Percentiles rank a stretch among this genome's conserved stretches.
phyloP scores from a whole-genome alignment of 2,888 invertebrate genomes.

The Cryptophagus acutangulus region DNA sequence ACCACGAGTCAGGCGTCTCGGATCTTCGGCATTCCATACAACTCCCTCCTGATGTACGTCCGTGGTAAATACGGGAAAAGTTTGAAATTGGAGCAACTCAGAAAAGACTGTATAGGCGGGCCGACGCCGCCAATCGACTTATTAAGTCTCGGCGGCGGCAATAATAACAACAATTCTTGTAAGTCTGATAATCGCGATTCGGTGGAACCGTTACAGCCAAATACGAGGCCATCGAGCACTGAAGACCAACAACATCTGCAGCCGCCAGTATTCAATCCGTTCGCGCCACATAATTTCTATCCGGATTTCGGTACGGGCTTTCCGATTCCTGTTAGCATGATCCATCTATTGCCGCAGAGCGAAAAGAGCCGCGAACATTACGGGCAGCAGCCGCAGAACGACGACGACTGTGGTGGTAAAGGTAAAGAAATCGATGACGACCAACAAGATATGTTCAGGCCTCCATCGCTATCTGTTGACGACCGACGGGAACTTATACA shows the following conservation, averaged over 20 bases:
- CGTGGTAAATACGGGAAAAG: slow-evolving; percentile 91
- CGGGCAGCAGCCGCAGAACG: slow-evolving; percentile 53
- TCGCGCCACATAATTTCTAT: slow-evolving; percentile 75
- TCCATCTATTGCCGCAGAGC: slow-evolving; percentile 74
- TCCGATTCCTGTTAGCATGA: slow-evolving; percentile 79
- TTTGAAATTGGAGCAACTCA: slow-evolving; percentile 77
- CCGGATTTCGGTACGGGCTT: slow-evolving; percentile 76
- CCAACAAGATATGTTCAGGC: slow-evolving; percentile 45
- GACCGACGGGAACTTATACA: slow-evolving; percentile 63
- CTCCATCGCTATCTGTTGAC: slow-evolving; percentile 56
- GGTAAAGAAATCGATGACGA: slow-evolving; percentile 42
- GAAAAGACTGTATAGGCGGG: slow-evolving; percentile 83
- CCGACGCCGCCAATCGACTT: slow-evolving; percentile 61
- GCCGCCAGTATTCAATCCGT: slow-evolving; percentile 69
- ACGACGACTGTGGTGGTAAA: slow-evolving; percentile 47
- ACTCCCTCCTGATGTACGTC: slow-evolving; percentile 87
- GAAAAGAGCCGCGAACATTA: slow-evolving; percentile 67
- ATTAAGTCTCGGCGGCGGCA: slow-evolving; percentile 27
- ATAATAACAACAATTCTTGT: slow-evolving; percentile 48
- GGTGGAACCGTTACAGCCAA: slow-evolving; percentile 41
- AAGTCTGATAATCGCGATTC: slow-evolving; percentile 47
- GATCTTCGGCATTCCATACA: slow-evolving; percentile 90
- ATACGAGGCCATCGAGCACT: slow-evolving; percentile 59
- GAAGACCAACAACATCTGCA: slow-evolving; percentile 51
- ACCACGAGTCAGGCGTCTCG: slow-evolving; percentile 87